These are phyloP conservation scores for Brienomyrus brachyistius DNA, from an alignment of 2,113 vertebrate species.

Conservation along the genomic window DNA sequence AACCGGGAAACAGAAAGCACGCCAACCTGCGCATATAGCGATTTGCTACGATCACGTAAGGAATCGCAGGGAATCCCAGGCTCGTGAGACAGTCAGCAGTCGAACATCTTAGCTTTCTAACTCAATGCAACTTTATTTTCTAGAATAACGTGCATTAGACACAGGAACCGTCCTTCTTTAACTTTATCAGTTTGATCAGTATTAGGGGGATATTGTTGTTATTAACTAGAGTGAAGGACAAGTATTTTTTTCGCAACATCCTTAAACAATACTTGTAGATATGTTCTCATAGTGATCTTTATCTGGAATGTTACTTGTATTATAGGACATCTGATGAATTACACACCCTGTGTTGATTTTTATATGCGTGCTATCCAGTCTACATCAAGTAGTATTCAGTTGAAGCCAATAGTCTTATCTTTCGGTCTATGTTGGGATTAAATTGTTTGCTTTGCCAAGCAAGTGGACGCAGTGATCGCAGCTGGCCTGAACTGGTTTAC, in stretches of 20 bases:
- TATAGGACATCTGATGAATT: background rate
- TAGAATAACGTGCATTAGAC: background rate
- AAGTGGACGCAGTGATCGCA: background rate
- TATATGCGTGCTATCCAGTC: background rate
- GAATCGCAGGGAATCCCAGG: conserved; percentile 15
- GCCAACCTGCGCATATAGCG: conserved; percentile 49
- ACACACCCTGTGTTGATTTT: background rate
- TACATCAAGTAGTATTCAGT: background rate
- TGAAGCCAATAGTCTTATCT: background rate
- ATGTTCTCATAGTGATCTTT: background rate
- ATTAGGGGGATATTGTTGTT: background rate
- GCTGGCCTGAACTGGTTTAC: background rate
- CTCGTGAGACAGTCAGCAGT: background rate
- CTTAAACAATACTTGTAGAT: background rate
- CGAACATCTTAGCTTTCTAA: background rate
- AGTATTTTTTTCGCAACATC: background rate
- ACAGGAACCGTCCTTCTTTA: background rate
- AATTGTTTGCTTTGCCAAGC: background rate
- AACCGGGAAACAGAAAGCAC: conserved; percentile 59
- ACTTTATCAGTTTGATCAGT: background rate
- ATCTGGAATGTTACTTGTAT: background rate
- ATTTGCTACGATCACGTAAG: conserved; percentile 60
- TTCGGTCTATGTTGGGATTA: background rate
- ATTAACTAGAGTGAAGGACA: background rate
- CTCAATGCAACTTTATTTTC: background rate